These are phyloP conservation scores for Meganola albula DNA, from an alignment of 2,888 invertebrate genomes.

Conservation along the genomic window DNA sequence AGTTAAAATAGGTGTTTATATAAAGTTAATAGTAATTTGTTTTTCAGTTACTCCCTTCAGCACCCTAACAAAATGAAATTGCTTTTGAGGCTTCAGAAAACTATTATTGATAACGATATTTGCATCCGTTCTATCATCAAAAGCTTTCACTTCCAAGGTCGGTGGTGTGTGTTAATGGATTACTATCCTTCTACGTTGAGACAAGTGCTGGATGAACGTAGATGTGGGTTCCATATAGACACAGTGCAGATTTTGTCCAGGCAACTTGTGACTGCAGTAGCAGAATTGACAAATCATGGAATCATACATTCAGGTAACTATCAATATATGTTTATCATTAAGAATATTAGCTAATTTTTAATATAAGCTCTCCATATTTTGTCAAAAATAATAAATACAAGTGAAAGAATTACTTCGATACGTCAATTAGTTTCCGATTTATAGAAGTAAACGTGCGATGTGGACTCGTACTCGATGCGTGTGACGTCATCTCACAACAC, in stretches of 20 bases:
- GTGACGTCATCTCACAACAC: too few species aligned
- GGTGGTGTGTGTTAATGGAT: slow-evolving; percentile 45
- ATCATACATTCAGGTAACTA: slow-evolving; percentile 50
- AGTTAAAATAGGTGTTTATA: too few species aligned
- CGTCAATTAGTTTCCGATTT: too few species aligned
- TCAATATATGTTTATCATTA: too few species aligned
- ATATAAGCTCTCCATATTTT: too few species aligned
- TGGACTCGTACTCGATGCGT: too few species aligned
- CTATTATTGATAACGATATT: slow-evolving; percentile 28
- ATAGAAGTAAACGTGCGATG: too few species aligned
- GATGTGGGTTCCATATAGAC: slow-evolving; percentile 38
- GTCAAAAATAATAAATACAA: too few species aligned
- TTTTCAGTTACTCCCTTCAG: too few species aligned
- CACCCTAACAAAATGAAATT: too few species aligned
- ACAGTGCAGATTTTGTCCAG: slow-evolving; percentile 37
- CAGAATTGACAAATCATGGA: slow-evolving; percentile 35
- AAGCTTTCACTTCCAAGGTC: slow-evolving; percentile 26
- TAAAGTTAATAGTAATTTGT: neutral
- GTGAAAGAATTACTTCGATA: too few species aligned
- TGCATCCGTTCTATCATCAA: slow-evolving; percentile 29
- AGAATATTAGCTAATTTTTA: too few species aligned
- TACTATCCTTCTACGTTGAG: slow-evolving; percentile 46
- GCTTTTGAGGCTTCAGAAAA: slow-evolving; percentile 32
- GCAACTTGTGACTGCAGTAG: slow-evolving; percentile 48
- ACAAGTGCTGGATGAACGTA: slow-evolving; percentile 26